Base-by-base conservation (phyloP, 1,140 invertebrate species). In the Drosophila parvula region DNA sequence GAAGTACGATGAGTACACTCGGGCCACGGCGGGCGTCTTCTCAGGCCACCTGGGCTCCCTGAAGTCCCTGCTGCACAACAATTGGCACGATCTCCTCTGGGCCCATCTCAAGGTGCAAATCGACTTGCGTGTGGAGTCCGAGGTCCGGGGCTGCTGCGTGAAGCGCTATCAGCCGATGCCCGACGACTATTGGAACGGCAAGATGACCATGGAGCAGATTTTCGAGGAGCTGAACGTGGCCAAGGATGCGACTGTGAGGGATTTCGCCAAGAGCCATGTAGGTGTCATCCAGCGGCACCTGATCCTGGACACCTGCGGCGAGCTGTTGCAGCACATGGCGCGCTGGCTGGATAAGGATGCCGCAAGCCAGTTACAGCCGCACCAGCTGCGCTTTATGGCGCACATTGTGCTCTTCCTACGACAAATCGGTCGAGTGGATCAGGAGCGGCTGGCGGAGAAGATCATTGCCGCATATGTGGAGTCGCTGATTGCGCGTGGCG, bases 51-150 rank as follows among this genome's bases (percentile, higher is more conserved):
- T 98, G 27, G 92, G 94, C 18, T 94, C 95, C 12, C 86, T 98
- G 9, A 90, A 98, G 10, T 93, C 95, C 7, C 94, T 96, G 0
- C 96, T 97, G 69, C 91, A 92, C 57, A 93, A 93, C 10, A 95
- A 94, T 14, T 99, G 98, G 98, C 95, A 97, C 89, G 98, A 99
- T 92, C 93, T 96, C 59, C 92, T 99, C 11, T 99, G 98, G 98
- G 96, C 97, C 10, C 96, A 98, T 90, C 94, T 97, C 70, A 96
- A 95, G 82, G 94, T 95, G 0, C 94, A 97, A 76, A 95, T 98
- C 63, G 98, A 99, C 91, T 94, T 96, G 14, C 93, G 95, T 69
- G 97, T 98, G 2, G 98, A 99, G 93, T 94, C 93, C 91, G 91
- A 94, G 93, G 90, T 94, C 75, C 74, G 93, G 77, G 73, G 93